A percentile compares a stretch with the other conserved stretches of the same genome.
Evolutionary conservation across 2,113 vertebrate species (phyloP).

Genomic region (Chroicocephalus ridibundus): DNA sequence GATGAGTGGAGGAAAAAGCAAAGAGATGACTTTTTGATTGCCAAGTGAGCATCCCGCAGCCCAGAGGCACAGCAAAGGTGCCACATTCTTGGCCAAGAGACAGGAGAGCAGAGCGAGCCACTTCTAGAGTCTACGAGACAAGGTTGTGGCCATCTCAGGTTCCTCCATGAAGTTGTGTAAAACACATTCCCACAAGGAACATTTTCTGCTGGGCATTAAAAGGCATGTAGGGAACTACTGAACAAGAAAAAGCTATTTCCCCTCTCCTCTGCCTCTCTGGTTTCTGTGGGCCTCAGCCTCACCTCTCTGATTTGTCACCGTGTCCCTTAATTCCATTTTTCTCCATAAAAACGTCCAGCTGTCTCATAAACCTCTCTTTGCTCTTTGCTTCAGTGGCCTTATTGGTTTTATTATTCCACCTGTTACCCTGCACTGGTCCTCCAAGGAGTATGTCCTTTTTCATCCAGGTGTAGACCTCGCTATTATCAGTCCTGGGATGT

Average conservation of each 20-base stretch:
- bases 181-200: not conserved
- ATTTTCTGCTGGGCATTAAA: not conserved
- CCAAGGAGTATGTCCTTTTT: not conserved
- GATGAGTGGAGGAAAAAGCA: not conserved
- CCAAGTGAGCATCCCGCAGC: not conserved
- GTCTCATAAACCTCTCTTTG: not conserved
- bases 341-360: not conserved
- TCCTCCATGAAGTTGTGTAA: not conserved
- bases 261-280: not conserved
- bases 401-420: not conserved
- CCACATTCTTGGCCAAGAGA: not conserved
- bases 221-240: not conserved
- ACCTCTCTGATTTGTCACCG: not conserved
- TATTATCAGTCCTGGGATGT: not conserved
- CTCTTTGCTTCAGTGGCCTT: not conserved
- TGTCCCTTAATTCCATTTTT: not conserved
- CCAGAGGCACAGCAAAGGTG: not conserved
- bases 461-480: not conserved
- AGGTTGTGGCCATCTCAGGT: not conserved
- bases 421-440: rapidly evolving
- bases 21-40: not conserved
- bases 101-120: not conserved
- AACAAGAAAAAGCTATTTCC: not conserved
- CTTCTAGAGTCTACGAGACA: rapidly evolving
- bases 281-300: not conserved